Base-by-base conservation (phyloP, 2,888 invertebrate species). In the Eristalis tenax region DNA sequence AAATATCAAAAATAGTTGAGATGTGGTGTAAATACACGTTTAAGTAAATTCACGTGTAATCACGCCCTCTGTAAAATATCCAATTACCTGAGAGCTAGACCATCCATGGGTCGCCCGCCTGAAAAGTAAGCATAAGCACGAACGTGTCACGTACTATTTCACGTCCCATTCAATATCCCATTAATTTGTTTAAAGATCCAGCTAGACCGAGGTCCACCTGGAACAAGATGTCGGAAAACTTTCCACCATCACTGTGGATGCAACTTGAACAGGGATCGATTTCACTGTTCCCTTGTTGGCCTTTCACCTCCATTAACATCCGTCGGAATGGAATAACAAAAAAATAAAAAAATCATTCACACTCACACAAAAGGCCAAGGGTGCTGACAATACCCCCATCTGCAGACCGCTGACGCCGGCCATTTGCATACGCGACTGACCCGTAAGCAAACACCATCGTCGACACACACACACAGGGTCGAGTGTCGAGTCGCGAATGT, bases 371-470 rank as follows among this genome's bases (percentile, higher is more conserved):
- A 68, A 87, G 69, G 75, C 83, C 63, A 61, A 80, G 32, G 68
- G 68, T 64, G 28, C 35, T 23, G 59, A 26, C 50, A 63, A n/a
- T 28, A 63, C 38, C 82, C 64, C 66, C 64, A 64, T 56, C 57
- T 57, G 50, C 56, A 40, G 76, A 70, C 66, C 57, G 64, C 83
- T 83, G 86, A 79, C 86, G 79, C 74, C 83, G 23, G 40, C 64
- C 71, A 87, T 87, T 87, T 83, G 65, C 83, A 87, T 87, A 73
- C 75, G 28, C 75, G 59, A 83, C 71, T 76, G 71, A 79, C 76
- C 50, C 76, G 63, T 79, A 71, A 75, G 83, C 71, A 79, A 87
- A 85, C 57, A 83, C 74, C 75, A 75, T 71, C 83, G 68, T 18
- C 18, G 8, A 18, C 50, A 57, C 50, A 59, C 26, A 10, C 32